Conservation (phyloP, 2,113 vertebrate genomes). For the Chloropsis hardwickii region DNA sequence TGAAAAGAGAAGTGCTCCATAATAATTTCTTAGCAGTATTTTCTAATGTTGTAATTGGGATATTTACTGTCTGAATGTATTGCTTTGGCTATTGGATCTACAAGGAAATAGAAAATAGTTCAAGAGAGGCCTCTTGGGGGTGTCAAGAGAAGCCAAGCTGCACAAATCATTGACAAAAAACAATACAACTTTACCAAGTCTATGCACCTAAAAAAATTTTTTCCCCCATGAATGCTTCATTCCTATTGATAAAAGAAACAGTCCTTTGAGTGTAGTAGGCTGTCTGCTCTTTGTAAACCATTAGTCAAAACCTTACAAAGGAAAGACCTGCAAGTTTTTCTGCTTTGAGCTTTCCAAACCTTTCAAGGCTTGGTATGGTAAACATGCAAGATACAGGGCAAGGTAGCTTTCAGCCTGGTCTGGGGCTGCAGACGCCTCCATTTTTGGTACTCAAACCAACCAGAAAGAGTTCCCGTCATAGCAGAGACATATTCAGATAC, state of each 20-base stretch:
- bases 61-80: neutral
- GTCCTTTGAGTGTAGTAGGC: neutral
- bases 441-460: neutral
- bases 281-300: conserved; percentile 27
- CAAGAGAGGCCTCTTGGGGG: conserved; percentile 1
- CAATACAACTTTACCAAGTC: neutral
- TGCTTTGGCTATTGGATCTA: neutral
- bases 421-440: neutral
- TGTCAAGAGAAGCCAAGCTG: neutral
- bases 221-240: neutral
- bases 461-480: neutral
- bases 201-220: neutral
- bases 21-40: neutral
- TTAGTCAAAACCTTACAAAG: conserved; percentile 13
- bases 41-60: neutral
- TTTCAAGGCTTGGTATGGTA: neutral
- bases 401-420: neutral
- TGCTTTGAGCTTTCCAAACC: neutral
- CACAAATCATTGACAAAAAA: neutral
- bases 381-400: neutral
- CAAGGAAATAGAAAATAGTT: neutral
- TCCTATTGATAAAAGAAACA: conserved; percentile 17
- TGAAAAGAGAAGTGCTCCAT: neutral
- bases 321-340: conserved; percentile 32
- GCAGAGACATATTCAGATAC: neutral